These are phyloP conservation scores for Rhinogobio ventralis DNA, from an alignment of 2,797 vertebrate species.

Conservation along the genomic window DNA sequence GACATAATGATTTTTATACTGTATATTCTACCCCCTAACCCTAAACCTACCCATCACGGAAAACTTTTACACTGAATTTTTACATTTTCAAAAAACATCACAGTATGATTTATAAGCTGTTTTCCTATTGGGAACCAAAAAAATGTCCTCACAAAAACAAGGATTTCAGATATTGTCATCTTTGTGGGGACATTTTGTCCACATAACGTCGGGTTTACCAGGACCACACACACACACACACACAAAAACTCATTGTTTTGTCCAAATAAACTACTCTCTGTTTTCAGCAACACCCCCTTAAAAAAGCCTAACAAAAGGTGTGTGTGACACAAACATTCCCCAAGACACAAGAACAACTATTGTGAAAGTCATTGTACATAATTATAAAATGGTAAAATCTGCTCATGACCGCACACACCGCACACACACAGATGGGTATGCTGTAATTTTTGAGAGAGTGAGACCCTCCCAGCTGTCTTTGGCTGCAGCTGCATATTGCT, in stretches of 20 bases:
- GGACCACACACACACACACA: conserved; percentile 9
- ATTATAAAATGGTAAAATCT: conserved; percentile 24
- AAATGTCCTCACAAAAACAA: no score
- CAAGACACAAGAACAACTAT: conserved; percentile 40
- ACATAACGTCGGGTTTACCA: no score
- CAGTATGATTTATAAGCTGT: no score
- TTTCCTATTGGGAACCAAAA: no score
- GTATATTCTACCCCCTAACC: no score
- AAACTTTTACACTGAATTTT: no score
- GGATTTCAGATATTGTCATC: no score
- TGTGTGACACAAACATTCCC: conserved; percentile 37
- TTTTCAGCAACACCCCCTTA: conserved; percentile 34
- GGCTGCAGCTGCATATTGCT: conserved; percentile 67
- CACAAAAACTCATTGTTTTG: conserved; percentile 32
- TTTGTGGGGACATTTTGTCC: no score
- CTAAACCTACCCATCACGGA: no score
- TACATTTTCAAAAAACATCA: no score
- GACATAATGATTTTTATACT: no score
- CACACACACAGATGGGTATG: conserved; percentile 40
- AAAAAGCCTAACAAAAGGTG: conserved; percentile 28
- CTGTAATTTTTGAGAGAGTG: conserved; percentile 68
- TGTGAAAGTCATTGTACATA: conserved; percentile 21
- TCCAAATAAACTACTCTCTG: conserved; percentile 47
- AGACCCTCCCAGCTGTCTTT: conserved; percentile 73
- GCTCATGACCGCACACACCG: conserved; percentile 3